phyloP scores from a whole-genome alignment of 2,888 invertebrate genomes.

The Tetramorium bicarinatum region DNA sequence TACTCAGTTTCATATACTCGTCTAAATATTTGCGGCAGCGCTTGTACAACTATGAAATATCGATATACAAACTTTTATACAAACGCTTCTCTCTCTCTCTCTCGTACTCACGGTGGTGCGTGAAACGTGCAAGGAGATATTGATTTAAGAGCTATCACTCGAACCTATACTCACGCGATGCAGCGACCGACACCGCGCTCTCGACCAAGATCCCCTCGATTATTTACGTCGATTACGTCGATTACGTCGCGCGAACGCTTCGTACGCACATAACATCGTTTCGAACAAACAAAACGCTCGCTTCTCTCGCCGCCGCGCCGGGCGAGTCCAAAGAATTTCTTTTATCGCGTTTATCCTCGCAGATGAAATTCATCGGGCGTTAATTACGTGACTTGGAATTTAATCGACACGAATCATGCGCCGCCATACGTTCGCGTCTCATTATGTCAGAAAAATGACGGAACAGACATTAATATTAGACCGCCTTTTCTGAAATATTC shows the following conservation, averaged over 20 bases:
- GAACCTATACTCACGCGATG: neutral
- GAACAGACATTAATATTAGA: neutral
- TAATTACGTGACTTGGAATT: slow-evolving; percentile 42
- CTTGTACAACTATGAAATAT: slow-evolving; percentile 15
- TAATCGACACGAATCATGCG: slow-evolving; percentile 22
- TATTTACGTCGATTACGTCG: slow-evolving; percentile 52
- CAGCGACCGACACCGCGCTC: neutral
- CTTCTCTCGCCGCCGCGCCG: neutral
- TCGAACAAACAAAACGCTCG: slow-evolving; percentile 18
- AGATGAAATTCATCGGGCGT: slow-evolving; percentile 12
- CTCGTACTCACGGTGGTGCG: neutral
- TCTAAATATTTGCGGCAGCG: neutral
- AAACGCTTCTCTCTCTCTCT: neutral
- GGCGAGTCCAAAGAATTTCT: slow-evolving; percentile 9
- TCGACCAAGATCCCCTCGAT: neutral
- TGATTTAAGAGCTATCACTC: slow-evolving; percentile 45
- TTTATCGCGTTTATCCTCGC: slow-evolving; percentile 23
- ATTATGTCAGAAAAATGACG: neutral
- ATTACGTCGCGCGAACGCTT: slow-evolving; percentile 39
- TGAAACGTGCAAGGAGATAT: slow-evolving; percentile 50
- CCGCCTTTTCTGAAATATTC: neutral
- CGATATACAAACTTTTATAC: neutral
- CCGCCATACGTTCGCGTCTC: neutral
- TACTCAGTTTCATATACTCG: slow-evolving; percentile 11
- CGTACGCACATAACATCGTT: neutral